Conservation (phyloP, 2,113 vertebrate species). For the Meriones unguiculatus region DNA sequence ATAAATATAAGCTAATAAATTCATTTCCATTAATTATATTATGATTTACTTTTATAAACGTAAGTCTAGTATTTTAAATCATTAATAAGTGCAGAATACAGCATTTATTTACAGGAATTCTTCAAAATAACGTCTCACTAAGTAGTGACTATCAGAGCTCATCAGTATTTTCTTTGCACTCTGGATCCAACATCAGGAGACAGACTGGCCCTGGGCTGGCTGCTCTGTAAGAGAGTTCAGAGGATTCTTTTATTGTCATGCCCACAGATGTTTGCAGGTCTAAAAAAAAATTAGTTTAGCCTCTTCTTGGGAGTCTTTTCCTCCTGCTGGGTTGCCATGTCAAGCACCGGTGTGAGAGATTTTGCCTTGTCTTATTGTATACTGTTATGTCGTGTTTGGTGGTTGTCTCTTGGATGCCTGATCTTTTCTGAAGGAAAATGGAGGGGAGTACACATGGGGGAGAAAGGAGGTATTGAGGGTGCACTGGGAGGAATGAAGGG, state of each 20-base stretch:
- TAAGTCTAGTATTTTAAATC: slow-evolving; percentile 59
- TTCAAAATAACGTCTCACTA: slow-evolving; percentile 58
- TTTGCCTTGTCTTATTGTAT: background rate
- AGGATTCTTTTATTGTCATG: slow-evolving; percentile 50
- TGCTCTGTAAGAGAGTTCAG: slow-evolving; percentile 81
- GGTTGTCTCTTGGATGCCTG: background rate
- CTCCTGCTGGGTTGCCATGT: background rate
- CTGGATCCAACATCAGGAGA: slow-evolving; percentile 76
- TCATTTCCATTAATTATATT: slow-evolving; percentile 73
- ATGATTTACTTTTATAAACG: slow-evolving; percentile 73
- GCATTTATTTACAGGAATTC: slow-evolving; percentile 55
- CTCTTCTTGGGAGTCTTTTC: background rate
- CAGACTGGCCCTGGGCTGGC: slow-evolving; percentile 55
- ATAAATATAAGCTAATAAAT: slow-evolving; percentile 78
- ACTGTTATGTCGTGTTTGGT: background rate
- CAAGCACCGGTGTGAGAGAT: background rate
- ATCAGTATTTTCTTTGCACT: slow-evolving; percentile 85
- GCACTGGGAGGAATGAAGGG: background rate
- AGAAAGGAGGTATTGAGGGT: background rate
- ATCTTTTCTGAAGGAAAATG: background rate
- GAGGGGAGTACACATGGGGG: background rate
- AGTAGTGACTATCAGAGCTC: slow-evolving; percentile 36
- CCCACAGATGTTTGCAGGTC: background rate
- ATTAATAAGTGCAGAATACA: slow-evolving; percentile 59
- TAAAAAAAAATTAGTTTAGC: background rate